These are phyloP conservation scores for Lanius ludovicianus DNA, from an alignment of 2,113 vertebrate species.

Conservation along the genomic window DNA sequence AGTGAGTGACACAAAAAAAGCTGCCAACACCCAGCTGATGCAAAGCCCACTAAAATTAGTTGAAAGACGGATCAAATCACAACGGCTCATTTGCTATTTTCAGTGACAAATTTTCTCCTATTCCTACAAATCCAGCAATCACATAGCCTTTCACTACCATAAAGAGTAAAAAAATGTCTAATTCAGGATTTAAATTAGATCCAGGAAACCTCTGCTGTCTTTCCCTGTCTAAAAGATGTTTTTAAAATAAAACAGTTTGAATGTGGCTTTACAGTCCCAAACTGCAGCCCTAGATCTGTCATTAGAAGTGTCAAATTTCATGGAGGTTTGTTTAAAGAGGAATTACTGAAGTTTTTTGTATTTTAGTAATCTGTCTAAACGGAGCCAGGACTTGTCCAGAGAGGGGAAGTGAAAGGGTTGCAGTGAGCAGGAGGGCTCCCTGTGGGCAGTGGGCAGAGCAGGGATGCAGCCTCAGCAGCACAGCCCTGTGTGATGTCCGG, in stretches of 20 bases:
- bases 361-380: background rate
- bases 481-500: rapidly evolving
- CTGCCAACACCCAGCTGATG: background rate
- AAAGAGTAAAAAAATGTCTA: background rate
- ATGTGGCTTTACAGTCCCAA: background rate
- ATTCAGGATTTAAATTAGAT: background rate
- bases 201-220: background rate
- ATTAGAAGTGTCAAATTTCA: background rate
- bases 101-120: background rate
- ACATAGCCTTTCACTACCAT: background rate
- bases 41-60: background rate
- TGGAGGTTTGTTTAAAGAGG: background rate
- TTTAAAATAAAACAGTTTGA: background rate
- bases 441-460: background rate
- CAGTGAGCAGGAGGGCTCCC: background rate
- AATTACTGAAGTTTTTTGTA: background rate
- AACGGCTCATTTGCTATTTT: background rate
- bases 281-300: background rate
- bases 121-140: background rate
- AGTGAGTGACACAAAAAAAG: background rate
- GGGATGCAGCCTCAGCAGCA: background rate
- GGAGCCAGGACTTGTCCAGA: background rate
- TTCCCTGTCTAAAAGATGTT: background rate
- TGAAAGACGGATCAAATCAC: background rate
- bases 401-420: background rate